Evolutionary conservation across 2,888 invertebrate genomes (phyloP).

Genomic region (Netelia inedita): DNA sequence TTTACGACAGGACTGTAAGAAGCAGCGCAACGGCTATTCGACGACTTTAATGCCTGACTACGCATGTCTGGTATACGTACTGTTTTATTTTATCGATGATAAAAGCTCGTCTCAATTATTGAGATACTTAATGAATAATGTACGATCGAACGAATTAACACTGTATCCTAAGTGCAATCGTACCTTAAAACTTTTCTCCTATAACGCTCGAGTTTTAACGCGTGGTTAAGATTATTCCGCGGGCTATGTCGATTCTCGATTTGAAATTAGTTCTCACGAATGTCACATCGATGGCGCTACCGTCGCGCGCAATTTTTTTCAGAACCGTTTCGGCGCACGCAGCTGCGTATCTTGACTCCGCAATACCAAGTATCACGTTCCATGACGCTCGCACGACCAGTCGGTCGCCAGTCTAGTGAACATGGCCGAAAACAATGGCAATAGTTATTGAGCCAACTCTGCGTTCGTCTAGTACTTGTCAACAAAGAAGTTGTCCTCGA

Average conservation of each 20-base stretch:
- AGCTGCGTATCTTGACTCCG: slow-evolving; percentile 53
- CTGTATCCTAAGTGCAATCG: no score
- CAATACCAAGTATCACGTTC: slow-evolving; percentile 48
- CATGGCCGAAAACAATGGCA: slow-evolving; percentile 82
- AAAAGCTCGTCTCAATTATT: no score
- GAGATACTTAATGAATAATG: no score
- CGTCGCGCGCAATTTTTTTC: slow-evolving; percentile 21
- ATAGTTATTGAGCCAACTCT: slow-evolving; percentile 77
- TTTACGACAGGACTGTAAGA: no score
- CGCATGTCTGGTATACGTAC: no score
- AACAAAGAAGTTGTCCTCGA: slow-evolving; percentile 77
- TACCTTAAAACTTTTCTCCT: no score
- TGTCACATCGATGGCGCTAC: neutral
- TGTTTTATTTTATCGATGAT: neutral
- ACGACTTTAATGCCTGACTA: slow-evolving; percentile 46
- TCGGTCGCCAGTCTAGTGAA: slow-evolving; percentile 79
- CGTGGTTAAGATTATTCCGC: no score
- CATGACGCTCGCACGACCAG: slow-evolving; percentile 58
- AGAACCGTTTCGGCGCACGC: slow-evolving; percentile 20
- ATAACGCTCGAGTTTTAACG: no score
- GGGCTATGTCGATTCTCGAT: no score
- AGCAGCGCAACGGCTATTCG: neutral
- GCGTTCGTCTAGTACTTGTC: slow-evolving; percentile 75
- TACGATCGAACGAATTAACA: no score
- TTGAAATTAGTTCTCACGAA: no score